Evolutionary conservation across 2,888 invertebrate species (phyloP).

Genomic region (Athrips mouffetella): DNA sequence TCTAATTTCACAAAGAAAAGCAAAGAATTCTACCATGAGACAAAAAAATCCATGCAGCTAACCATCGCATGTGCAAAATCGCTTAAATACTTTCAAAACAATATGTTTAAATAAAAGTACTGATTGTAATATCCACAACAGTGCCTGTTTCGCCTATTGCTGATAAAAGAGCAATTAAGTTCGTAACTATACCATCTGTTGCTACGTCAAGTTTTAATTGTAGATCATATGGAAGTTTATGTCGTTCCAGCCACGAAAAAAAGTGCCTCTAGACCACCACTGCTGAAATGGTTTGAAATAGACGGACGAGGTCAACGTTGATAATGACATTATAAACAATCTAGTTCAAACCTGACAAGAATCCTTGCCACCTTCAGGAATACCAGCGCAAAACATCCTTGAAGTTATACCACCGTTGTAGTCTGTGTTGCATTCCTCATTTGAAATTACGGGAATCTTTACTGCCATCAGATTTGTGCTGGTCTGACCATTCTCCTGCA

Average conservation of each 20-base stretch:
- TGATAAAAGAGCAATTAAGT: not conserved
- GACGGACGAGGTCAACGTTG: too few relatives aligned
- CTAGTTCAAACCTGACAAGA: slow-evolving; percentile 54
- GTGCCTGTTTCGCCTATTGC: not conserved
- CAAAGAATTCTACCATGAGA: not conserved
- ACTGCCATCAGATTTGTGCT: slow-evolving; percentile 45
- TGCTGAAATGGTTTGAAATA: not conserved
- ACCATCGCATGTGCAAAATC: too few relatives aligned
- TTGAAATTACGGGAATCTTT: slow-evolving; percentile 36
- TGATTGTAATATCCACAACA: too few relatives aligned
- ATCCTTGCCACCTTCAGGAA: slow-evolving; percentile 59
- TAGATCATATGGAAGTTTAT: too few relatives aligned
- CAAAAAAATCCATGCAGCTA: too few relatives aligned
- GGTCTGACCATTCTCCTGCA: slow-evolving; percentile 48
- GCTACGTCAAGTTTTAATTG: too few relatives aligned
- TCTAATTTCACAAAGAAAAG: not conserved
- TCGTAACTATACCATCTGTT: not conserved
- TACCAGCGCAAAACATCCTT: slow-evolving; percentile 62
- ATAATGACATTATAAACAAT: not conserved
- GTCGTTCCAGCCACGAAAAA: too few relatives aligned
- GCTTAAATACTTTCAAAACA: too few relatives aligned
- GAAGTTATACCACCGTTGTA: slow-evolving; percentile 41
- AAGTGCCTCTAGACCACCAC: not conserved
- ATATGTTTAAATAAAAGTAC: not conserved
- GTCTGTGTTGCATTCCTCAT: slow-evolving; percentile 32